These are phyloP conservation scores for Hippoglossus hippoglossus DNA, from an alignment of 2,797 vertebrate species.

Conservation along the genomic window DNA sequence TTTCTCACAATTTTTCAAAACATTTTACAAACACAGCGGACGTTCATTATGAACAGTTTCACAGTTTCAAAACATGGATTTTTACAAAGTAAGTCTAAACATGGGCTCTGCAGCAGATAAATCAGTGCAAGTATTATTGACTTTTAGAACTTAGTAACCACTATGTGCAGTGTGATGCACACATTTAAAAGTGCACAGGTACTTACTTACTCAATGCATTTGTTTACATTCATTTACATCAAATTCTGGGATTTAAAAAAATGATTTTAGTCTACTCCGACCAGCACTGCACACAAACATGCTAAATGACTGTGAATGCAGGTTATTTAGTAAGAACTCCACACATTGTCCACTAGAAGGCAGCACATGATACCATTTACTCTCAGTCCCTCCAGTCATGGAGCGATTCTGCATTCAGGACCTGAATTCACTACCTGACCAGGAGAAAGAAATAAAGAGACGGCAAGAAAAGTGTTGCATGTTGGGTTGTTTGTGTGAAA, in stretches of 20 bases:
- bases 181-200: too few species aligned
- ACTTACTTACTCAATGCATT: too few species aligned
- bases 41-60: too few species aligned
- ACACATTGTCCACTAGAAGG: constrained; percentile 66
- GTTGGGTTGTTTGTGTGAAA: constrained; percentile 1
- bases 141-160: too few species aligned
- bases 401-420: constrained; percentile 27
- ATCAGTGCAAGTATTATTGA: too few species aligned
- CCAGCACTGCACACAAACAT: not conserved
- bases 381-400: not conserved
- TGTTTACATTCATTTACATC: too few species aligned
- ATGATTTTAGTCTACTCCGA: too few species aligned
- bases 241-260: too few species aligned
- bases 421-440: constrained; percentile 3
- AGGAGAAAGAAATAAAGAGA: not conserved
- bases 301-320: not conserved
- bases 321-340: not conserved
- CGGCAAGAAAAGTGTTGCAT: not conserved
- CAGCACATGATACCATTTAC: constrained; percentile 35
- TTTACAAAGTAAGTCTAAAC: not conserved
- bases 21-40: not conserved
- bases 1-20: not conserved
- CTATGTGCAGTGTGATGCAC: too few species aligned
- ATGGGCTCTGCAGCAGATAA: too few species aligned
- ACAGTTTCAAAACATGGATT: not conserved